phyloP scores from a whole-genome alignment of 2,113 vertebrate genomes.

The Spea bombifrons region DNA sequence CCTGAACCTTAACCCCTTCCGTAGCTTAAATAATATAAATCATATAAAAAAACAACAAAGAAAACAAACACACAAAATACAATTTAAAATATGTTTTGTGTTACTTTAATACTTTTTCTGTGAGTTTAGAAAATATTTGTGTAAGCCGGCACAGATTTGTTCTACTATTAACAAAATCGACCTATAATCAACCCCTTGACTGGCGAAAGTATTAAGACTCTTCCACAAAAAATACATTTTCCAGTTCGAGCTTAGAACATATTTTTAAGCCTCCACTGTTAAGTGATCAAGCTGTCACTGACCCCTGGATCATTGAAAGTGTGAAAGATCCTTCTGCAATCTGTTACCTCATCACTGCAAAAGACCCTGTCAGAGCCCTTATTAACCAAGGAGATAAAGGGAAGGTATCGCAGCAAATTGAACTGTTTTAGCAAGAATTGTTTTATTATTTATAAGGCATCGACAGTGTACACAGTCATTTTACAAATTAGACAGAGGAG shows the following conservation, averaged over 20 bases:
- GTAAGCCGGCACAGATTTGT: too few species aligned
- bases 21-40: too few species aligned
- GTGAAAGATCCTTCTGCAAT: neutral
- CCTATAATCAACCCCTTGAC: too few species aligned
- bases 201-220: too few species aligned
- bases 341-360: neutral
- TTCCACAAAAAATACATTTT: too few species aligned
- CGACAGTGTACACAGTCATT: conserved; percentile 18
- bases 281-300: neutral
- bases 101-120: too few species aligned
- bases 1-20: too few species aligned
- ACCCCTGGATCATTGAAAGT: neutral
- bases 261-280: neutral
- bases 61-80: too few species aligned
- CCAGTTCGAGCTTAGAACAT: neutral
- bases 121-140: too few species aligned
- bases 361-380: neutral
- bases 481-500: conserved; percentile 30
- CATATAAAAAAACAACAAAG: too few species aligned
- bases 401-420: neutral
- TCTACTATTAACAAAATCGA: too few species aligned
- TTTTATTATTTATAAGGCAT: conserved; percentile 37
- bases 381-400: neutral
- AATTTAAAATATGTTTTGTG: too few species aligned
- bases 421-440: neutral